A percentile compares a stretch with the other conserved stretches of the same genome.
Conservation (phyloP, 2,888 invertebrate species). For the Spisula subtruncata region DNA sequence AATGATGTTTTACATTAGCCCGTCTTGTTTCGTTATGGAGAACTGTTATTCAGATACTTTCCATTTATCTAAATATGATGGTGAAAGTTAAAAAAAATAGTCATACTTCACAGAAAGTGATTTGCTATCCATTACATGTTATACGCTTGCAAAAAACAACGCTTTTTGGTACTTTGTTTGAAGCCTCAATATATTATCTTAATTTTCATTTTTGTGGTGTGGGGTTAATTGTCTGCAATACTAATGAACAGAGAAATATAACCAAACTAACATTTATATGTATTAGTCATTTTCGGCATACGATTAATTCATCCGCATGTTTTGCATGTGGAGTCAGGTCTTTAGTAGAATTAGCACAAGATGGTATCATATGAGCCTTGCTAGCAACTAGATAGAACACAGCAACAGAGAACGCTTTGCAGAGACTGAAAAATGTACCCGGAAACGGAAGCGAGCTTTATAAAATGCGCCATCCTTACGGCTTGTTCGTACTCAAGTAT, state of each 20-base stretch:
- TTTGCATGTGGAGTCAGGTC: background rate
- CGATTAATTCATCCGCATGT: no score
- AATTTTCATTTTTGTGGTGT: background rate
- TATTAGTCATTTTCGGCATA: no score
- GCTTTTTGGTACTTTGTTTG: background rate
- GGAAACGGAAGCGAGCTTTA: background rate
- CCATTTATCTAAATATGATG: background rate
- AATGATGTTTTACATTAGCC: conserved; percentile 15
- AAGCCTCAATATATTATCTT: background rate
- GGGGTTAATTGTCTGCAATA: background rate
- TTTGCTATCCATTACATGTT: background rate
- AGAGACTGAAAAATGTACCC: background rate
- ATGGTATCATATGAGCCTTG: background rate
- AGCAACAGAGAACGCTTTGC: background rate
- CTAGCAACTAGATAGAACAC: background rate
- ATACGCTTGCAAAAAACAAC: background rate
- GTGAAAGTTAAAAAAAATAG: background rate
- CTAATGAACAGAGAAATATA: no score
- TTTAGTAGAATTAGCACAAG: background rate
- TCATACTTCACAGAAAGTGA: background rate
- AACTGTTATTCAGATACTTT: background rate
- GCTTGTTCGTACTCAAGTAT: background rate
- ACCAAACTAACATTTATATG: no score
- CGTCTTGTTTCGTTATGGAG: conserved; percentile 27
- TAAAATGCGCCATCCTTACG: background rate